phyloP scores from a whole-genome alignment of 2,797 vertebrate genomes.

The Acridotheres tristis region DNA sequence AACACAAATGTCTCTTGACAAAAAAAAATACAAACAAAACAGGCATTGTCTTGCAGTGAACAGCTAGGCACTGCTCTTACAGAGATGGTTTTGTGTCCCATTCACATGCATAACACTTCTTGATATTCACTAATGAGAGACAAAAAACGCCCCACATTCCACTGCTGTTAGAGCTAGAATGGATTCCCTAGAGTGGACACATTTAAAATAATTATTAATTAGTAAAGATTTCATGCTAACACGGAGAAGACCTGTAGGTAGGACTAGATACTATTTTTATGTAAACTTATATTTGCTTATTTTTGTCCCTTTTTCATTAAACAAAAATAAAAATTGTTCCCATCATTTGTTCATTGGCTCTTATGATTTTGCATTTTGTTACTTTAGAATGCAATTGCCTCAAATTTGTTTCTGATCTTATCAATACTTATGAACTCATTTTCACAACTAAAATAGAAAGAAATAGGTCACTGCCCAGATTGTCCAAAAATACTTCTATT shows the following conservation, averaged over 20 bases:
- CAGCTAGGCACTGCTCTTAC: constrained; percentile 22
- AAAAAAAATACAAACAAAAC: constrained; percentile 47
- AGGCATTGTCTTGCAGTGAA: constrained; percentile 28
- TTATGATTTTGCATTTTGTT: background rate
- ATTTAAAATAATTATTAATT: constrained; percentile 10
- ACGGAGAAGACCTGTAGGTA: background rate
- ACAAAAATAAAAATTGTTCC: background rate
- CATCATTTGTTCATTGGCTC: background rate
- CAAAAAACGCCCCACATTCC: background rate
- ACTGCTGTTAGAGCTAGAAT: background rate
- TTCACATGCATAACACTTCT: constrained; percentile 16
- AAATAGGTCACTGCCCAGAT: background rate
- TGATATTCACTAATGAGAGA: constrained; percentile 28
- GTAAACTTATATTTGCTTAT: background rate
- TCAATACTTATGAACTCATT: background rate
- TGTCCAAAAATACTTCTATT: background rate
- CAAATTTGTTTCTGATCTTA: background rate
- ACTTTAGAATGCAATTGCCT: background rate
- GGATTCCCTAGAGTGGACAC: background rate
- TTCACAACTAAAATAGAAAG: background rate
- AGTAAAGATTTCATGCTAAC: background rate
- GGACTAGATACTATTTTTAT: background rate
- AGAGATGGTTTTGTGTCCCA: constrained; percentile 57
- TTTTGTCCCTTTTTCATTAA: background rate
- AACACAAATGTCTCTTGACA: constrained; percentile 5